Base-by-base conservation (phyloP, 2,888 invertebrate genomes). In the Dolichopus griseipennis region DNA sequence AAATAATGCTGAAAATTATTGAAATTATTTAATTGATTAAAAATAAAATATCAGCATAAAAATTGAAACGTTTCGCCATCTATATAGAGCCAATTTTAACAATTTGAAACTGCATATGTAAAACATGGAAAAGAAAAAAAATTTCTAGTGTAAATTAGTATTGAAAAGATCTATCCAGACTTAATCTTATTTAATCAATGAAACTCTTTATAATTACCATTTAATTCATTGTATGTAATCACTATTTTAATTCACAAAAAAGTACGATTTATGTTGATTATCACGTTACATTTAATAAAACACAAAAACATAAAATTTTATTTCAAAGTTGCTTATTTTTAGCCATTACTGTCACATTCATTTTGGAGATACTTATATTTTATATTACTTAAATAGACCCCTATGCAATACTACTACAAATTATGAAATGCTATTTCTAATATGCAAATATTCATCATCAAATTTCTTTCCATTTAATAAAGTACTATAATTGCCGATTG, bases 161-260 rank as follows among this genome's bases (percentile, higher is more conserved):
- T n/a, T 52, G 18, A 3, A 12, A 12, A 52, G 52, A 52, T 52
- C 9, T 18, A 12, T 2, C 52, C 52, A 52, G 15, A 52, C 18
- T 52, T 52, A 12, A 52, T 10, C 8, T 18, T 15, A 52, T 18
- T 52, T 15, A 15, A 27, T 27, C 27, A 27, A 27, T 27, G 2
- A 52, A 52, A 52, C 18, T 52, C 52, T 52, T 52, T 52, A 52
- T 52, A 52, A 18, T 52, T 52, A 52, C 52, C 52, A 52, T 52
- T 52, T 3, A 52, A 2, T 18, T 41, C 18, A 18, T 52, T 52
- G 9, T 2, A 12, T 18, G 6, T 52, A 52, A 18, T 52, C 52
- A 52, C 52, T 18, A 2, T 37, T 7, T 37, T 37, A 37, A 52
- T 52, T 52, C 52, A 52, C 52, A 15, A 52, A 52, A 18, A 52